Conservation (phyloP, 2,888 invertebrate species). For the Schrankia costaestrigalis region DNA sequence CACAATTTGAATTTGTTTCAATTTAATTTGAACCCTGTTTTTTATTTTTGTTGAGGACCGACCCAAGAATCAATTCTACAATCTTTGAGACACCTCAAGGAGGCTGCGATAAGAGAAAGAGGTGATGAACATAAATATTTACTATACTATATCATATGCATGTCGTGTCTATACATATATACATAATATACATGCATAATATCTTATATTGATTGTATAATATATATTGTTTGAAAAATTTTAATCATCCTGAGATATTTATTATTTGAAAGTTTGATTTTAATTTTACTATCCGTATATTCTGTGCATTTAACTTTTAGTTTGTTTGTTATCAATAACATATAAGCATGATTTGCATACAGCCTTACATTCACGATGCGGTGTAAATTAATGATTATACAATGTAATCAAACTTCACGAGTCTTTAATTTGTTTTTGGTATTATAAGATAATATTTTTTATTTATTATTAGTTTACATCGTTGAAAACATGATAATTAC, state of each 20-base stretch:
- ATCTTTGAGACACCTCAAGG: constrained; percentile 63
- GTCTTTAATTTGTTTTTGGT: too few relatives aligned
- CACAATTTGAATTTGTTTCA: constrained; percentile 30
- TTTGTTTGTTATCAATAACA: too few relatives aligned
- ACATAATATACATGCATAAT: constrained; percentile 2
- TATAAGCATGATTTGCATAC: constrained; percentile 20
- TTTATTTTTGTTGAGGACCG: constrained; percentile 60
- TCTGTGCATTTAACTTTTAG: neutral
- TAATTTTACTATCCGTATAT: neutral
- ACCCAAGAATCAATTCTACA: constrained; percentile 64
- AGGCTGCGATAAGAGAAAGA: constrained; percentile 60
- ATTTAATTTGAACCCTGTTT: constrained; percentile 51
- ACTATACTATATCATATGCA: constrained; percentile 38
- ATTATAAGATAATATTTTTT: too few relatives aligned
- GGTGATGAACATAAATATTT: constrained; percentile 48
- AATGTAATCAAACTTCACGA: too few relatives aligned
- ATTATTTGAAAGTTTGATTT: constrained; percentile 5
- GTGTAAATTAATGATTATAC: neutral
- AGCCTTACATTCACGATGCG: neutral
- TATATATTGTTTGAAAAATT: constrained; percentile 1
- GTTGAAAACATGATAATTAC: too few relatives aligned
- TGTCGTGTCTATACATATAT: constrained; percentile 9
- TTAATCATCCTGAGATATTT: constrained; percentile 5
- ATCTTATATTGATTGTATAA: constrained; percentile 3
- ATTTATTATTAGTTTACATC: too few relatives aligned